These are phyloP conservation scores for Dermochelys coriacea DNA, from an alignment of 2,797 vertebrate genomes.

Conservation along the genomic window DNA sequence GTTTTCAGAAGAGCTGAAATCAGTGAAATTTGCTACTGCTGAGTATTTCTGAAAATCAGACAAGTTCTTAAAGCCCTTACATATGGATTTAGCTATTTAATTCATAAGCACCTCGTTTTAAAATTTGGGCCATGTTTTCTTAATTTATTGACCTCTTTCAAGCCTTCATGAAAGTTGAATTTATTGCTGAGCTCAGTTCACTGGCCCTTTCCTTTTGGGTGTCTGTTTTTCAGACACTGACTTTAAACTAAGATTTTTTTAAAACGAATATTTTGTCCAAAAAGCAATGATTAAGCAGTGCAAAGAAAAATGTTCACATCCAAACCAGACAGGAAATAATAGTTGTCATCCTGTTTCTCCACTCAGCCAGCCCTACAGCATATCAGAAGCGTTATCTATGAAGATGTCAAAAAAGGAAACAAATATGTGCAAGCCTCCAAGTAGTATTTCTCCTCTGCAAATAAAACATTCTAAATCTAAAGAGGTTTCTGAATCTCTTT, in stretches of 20 bases:
- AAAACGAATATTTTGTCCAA: neutral
- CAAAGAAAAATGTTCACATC: neutral
- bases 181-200: neutral
- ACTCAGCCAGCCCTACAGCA: neutral
- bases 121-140: neutral
- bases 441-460: neutral
- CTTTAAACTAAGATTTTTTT: neutral
- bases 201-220: rapidly evolving
- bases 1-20: neutral
- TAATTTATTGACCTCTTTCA: neutral
- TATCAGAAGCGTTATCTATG: neutral
- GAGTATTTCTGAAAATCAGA: neutral
- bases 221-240: neutral
- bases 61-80: neutral
- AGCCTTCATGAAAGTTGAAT: neutral
- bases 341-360: neutral
- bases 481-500: neutral
- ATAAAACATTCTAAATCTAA: neutral
- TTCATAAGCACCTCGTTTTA: neutral
- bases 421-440: neutral
- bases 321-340: neutral
- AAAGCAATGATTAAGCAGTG: neutral
- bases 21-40: neutral
- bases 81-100: neutral
- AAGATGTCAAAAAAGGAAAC: neutral